A percentile compares a stretch with the other conserved stretches of the same genome.
phyloP scores from a whole-genome alignment of 1,140 invertebrate genomes.

The Drosophila auraria region DNA sequence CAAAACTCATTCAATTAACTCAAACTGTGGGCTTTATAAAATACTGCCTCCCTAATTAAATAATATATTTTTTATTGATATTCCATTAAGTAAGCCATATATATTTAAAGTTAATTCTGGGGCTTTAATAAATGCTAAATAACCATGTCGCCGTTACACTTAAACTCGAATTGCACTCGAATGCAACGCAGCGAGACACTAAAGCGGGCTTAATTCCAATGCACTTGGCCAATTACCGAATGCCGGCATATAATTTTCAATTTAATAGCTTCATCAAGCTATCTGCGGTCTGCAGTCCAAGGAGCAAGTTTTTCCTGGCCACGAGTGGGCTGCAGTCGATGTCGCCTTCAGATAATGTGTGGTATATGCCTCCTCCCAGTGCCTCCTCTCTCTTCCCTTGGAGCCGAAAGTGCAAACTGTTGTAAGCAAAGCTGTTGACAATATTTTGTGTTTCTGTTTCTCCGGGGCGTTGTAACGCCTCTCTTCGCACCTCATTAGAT shows the following conservation, averaged over 20 bases:
- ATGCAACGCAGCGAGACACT: conserved; percentile 22
- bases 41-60: conserved; percentile 2
- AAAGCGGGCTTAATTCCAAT: conserved; percentile 66
- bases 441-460: conserved; percentile 42
- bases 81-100: conserved; percentile 7
- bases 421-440: conserved; percentile 80
- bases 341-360: conserved; percentile 30
- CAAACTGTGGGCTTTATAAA: background rate
- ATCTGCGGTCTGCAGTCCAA: conserved; percentile 23
- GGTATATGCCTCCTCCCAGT: background rate
- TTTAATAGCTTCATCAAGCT: conserved; percentile 76
- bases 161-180: conserved; percentile 15
- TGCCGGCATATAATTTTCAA: conserved; percentile 73
- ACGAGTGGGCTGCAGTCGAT: conserved; percentile 25
- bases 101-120: conserved; percentile 7
- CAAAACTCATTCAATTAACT: background rate
- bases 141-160: conserved; percentile 32
- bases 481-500: conserved; percentile 75
- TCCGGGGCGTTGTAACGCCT: conserved; percentile 48
- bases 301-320: conserved; percentile 46
- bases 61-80: conserved; percentile 17
- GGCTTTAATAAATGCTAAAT: conserved; percentile 29
- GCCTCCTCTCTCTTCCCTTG: background rate
- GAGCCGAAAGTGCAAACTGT: conserved; percentile 69
- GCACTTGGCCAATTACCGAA: conserved; percentile 74